phyloP scores from a whole-genome alignment of 2,797 vertebrate species.

The Semotilus atromaculatus region DNA sequence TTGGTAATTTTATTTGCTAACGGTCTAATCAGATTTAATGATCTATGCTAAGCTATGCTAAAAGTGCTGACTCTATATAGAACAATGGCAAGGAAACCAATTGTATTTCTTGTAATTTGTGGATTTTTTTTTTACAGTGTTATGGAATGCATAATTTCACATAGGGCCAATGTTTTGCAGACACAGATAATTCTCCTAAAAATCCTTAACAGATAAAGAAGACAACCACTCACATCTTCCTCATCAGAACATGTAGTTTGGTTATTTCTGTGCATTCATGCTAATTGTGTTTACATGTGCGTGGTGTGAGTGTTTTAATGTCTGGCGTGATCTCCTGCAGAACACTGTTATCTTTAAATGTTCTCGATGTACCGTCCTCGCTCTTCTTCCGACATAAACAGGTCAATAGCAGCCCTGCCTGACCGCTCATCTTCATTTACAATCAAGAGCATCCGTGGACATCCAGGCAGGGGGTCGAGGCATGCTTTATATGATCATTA shows the following conservation, averaged over 20 bases:
- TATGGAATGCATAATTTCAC: not conserved
- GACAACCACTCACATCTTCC: not conserved
- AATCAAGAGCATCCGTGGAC: not conserved
- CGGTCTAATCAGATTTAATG: too few species aligned
- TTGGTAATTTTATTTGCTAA: too few species aligned
- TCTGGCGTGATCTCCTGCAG: not conserved
- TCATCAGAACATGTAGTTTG: not conserved
- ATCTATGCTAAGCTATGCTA: too few species aligned
- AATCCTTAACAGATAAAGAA: not conserved
- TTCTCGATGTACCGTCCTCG: conserved; percentile 14
- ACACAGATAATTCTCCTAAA: not conserved
- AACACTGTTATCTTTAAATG: conserved; percentile 3
- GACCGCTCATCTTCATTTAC: conserved; percentile 17
- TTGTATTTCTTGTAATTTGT: not conserved
- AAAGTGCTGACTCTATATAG: too few species aligned
- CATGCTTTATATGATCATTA: not conserved
- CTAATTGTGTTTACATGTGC: not conserved
- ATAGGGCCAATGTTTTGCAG: not conserved
- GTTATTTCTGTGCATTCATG: not conserved
- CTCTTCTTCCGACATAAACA: conserved; percentile 14
- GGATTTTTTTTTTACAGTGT: not conserved
- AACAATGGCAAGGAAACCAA: too few species aligned
- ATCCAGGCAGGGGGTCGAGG: not conserved
- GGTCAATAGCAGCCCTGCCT: not conserved
- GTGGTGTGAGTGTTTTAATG: not conserved